phyloP scores from a whole-genome alignment of 2,888 invertebrate species.

The Strigamia transsilvanica region DNA sequence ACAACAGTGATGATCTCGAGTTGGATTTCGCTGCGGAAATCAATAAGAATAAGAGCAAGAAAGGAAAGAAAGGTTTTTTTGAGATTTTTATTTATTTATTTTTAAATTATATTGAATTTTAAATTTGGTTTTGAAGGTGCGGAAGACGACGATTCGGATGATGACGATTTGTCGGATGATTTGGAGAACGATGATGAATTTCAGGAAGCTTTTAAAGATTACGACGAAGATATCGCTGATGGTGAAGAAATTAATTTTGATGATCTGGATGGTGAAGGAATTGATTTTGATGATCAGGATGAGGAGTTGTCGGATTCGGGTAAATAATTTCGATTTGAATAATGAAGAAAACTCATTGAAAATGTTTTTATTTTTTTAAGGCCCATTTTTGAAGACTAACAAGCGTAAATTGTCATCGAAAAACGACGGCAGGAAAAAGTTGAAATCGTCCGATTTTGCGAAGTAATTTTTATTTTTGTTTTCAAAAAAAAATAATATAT shows the following conservation, averaged over 20 bases:
- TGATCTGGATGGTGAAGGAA: constrained; percentile 54
- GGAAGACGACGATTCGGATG: constrained; percentile 58
- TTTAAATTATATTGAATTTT: constrained; percentile 14
- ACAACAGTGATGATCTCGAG: constrained; percentile 63
- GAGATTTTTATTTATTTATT: not conserved
- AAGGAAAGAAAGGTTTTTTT: constrained; percentile 41
- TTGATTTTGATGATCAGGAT: constrained; percentile 57
- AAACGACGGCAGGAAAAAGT: not conserved
- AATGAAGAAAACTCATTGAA: not conserved
- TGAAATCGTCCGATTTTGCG: not conserved
- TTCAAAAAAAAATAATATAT: not conserved
- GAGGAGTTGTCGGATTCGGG: constrained; percentile 51
- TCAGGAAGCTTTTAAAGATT: constrained; percentile 60
- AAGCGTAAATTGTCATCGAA: not conserved
- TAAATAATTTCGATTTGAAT: not conserved
- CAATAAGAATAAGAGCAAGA: constrained; percentile 60
- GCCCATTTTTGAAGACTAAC: not conserved
- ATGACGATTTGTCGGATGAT: constrained; percentile 55
- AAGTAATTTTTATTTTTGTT: not conserved
- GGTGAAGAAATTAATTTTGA: constrained; percentile 52
- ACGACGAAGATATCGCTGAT: constrained; percentile 59
- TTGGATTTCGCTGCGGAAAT: constrained; percentile 59
- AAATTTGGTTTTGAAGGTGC: constrained; percentile 55
- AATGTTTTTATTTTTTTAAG: not conserved
- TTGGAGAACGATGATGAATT: constrained; percentile 62